A percentile compares a stretch with the other conserved stretches of the same genome.
These are phyloP conservation scores for Mustelus asterias DNA, from an alignment of 2,113 vertebrate species.

Conservation along the genomic window DNA sequence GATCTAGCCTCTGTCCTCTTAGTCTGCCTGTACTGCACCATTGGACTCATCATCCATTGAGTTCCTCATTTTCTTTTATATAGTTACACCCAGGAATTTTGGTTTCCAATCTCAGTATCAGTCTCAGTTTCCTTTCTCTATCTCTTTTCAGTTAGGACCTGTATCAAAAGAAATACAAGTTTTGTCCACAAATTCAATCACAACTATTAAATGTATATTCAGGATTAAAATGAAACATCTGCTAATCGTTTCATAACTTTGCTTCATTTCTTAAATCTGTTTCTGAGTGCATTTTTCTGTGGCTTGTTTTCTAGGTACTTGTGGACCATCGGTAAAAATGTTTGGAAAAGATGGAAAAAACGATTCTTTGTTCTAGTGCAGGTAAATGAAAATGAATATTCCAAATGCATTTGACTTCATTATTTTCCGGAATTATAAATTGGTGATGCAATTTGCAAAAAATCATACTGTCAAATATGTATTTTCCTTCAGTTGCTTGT, in stretches of 20 bases:
- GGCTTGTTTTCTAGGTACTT: slow-evolving; percentile 70
- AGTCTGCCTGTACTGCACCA: no score
- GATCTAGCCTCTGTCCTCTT: no score
- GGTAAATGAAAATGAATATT: slow-evolving; percentile 58
- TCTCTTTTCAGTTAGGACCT: no score
- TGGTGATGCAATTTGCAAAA: background rate
- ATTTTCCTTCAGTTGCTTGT: background rate
- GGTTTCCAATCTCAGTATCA: no score
- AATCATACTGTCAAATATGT: background rate
- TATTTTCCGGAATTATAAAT: background rate
- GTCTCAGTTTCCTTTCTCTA: no score
- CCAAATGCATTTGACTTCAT: background rate
- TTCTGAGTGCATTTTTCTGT: slow-evolving; percentile 2
- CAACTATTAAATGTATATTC: background rate
- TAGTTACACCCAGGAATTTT: no score
- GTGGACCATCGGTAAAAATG: slow-evolving; percentile 94
- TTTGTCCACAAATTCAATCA: no score
- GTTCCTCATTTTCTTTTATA: no score
- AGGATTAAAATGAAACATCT: background rate
- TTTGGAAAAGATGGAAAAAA: slow-evolving; percentile 99
- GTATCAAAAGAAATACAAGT: no score
- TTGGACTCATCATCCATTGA: no score
- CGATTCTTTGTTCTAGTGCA: slow-evolving; percentile 96
- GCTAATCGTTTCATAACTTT: background rate
- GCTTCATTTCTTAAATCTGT: background rate